Base-by-base conservation (phyloP, 2,888 invertebrate genomes). In the Caenorhabditis macrosperma region DNA sequence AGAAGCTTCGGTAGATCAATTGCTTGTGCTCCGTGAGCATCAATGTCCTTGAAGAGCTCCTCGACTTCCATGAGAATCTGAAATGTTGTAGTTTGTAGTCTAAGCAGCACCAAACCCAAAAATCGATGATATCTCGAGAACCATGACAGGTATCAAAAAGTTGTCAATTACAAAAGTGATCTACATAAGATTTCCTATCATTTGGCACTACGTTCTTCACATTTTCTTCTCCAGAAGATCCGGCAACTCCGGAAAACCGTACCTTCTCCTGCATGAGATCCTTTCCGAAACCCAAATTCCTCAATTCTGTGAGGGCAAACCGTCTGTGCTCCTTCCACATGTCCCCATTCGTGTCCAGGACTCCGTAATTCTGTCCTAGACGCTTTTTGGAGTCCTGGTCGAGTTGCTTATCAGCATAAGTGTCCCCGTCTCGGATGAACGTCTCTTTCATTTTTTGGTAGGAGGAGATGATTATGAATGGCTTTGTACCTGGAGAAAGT, bases 21-120 rank as follows among this genome's bases (percentile, higher is more conserved):
- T 7, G 63, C 54, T 3, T 55, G 15, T 3, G 64, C 71, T 9
- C 35, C 28, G n/a, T 48, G 48, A 5, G 46, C 22, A 15, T 69
- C 54, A 1, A 74, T n/a, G n/a, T 41, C 48, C 10, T 41, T 52
- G 12, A 41, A 46, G 17, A 72, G 52, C 12, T 68, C 66, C 1
- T 74, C 79, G 10, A 79, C 33, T 57, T 79, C 79, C 33, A 57
- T 17, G 10, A 72, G 33, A 30, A 71, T 72, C 72, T 79, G 48
- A 35, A 57, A 54, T n/a, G n/a, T n/a, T n/a, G n/a, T n/a, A n/a
- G n/a, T n/a, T n/a, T n/a, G n/a, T n/a, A n/a, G n/a, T n/a, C n/a
- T n/a, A n/a, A n/a, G n/a, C n/a, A n/a, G n/a, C n/a, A n/a, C n/a
- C n/a, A n/a, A n/a, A n/a, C n/a, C n/a, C n/a, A n/a, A n/a, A n/a